Conservation (phyloP, 1,140 invertebrate genomes). For the Babylonia areolata region DNA sequence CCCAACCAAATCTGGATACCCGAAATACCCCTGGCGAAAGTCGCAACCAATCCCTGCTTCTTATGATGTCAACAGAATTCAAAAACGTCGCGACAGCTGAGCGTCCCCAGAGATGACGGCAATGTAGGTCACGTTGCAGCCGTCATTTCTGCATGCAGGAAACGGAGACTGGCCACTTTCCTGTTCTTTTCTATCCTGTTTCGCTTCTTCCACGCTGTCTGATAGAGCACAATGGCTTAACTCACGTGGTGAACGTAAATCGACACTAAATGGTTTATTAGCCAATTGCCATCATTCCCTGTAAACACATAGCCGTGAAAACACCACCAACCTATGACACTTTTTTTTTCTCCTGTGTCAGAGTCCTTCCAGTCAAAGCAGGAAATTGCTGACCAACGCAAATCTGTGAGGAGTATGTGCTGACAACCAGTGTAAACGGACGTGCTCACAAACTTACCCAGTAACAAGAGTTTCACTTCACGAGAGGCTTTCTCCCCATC, state of each 20-base stretch:
- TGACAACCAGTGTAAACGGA: background rate
- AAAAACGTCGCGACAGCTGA: slow-evolving; percentile 31
- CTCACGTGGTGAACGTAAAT: too few relatives aligned
- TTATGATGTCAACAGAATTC: slow-evolving; percentile 19
- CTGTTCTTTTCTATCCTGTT: background rate
- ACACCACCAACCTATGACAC: too few relatives aligned
- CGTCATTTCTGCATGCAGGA: background rate
- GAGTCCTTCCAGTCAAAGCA: background rate
- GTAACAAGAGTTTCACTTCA: slow-evolving; percentile 91
- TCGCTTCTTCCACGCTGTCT: background rate
- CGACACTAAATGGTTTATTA: too few relatives aligned
- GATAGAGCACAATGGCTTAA: too few relatives aligned
- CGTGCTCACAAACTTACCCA: slow-evolving; percentile 80
- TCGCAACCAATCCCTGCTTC: slow-evolving; percentile 19
- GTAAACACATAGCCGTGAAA: too few relatives aligned
- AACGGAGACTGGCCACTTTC: background rate
- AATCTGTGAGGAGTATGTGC: background rate
- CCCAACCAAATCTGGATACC: background rate
- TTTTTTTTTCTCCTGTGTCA: background rate
- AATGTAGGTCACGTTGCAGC: slow-evolving; percentile 15
- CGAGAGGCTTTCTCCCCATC: slow-evolving; percentile 90
- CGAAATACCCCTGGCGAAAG: background rate
- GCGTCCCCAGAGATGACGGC: slow-evolving; percentile 28
- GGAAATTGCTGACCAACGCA: background rate
- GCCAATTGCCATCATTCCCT: too few relatives aligned